Evolutionary conservation across 2,113 vertebrate species (phyloP), one percentile per base, ranked within the genome.

Genomic region (Dolichallabes microphthalmus): DNA sequence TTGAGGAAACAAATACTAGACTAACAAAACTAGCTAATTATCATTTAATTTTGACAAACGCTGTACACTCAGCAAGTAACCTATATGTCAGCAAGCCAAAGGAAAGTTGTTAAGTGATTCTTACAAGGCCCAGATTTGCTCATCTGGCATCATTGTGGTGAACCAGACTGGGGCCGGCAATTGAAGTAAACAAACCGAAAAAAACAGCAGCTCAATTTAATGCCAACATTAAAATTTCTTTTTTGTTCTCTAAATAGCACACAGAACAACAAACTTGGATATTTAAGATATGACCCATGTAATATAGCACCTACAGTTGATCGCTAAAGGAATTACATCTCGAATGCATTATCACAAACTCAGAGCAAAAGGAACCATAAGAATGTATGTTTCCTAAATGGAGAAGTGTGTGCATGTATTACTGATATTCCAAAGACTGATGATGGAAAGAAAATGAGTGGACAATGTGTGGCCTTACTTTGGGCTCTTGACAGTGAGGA

Each of bases 1-100:
- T 97, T 97, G 96, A 97, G 97, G 97, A 98, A 99, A 98, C 97
- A 96, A 98, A 99, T 98, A 99, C 96, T 98, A 98, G 98, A 98
- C 97, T 98, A 98, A 97, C 97, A 95, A 96, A 97, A 98, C 98
- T 98, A 99, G 97, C 97, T 98, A 98, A 95, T 95, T 97, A 97
- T 97, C 96, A 97, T 96, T 97, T 97, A 97, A 96, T 96, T 97
- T 96, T 96, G 97, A 98, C 98, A 97, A 97, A 99, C 96, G 97
- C 97, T 96, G 97, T 96, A 99, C 97, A 96, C 93, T 98, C 94
- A 95, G 97, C 96, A 95, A 97, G 95, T 96, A 98, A 99, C 96
- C 91, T 91, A 94, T 94, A 94, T 93, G 92, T 94, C 93, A 94
- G 93, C 94, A 95, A 95, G 95, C 95, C 92, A 98, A 98, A 97